Conservation (phyloP, 1,140 invertebrate species). For the Megathymus violae region DNA sequence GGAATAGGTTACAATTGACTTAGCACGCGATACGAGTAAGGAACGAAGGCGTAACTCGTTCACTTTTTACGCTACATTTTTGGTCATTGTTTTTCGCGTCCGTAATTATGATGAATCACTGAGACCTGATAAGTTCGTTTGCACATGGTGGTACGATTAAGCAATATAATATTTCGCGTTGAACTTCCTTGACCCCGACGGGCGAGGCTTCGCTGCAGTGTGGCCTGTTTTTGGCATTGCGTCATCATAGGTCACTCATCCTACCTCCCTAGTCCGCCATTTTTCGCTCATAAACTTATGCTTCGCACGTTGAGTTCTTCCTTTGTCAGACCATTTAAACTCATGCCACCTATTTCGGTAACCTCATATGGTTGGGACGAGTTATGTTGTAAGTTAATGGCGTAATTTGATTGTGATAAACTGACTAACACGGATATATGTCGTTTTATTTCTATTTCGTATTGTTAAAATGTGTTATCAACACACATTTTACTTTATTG, state of each 20-base stretch:
- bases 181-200: conserved; percentile 74
- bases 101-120: conserved; percentile 33
- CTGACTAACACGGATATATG: not conserved
- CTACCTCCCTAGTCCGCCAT: conserved; percentile 66
- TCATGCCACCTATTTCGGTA: conserved; percentile 66
- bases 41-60: not conserved
- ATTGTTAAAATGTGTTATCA: not conserved
- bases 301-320: conserved; percentile 73
- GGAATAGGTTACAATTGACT: conserved; percentile 36
- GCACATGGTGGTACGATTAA: conserved; percentile 55
- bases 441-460: conserved; percentile 14
- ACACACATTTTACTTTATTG: no score
- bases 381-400: conserved; percentile 64
- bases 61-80: conserved; percentile 15
- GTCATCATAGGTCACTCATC: conserved; percentile 81
- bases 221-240: conserved; percentile 80
- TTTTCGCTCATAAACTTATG: conserved; percentile 80
- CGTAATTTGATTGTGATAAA: conserved; percentile 68
- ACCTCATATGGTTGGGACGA: conserved; percentile 63
- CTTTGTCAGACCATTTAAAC: conserved; percentile 76
- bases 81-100: conserved; percentile 24
- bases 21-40: conserved; percentile 23
- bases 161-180: conserved; percentile 64
- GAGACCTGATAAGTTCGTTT: conserved; percentile 47
- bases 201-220: conserved; percentile 59